Evolutionary conservation across 2,888 invertebrate genomes (phyloP), one percentile per base, ranked within the genome.

Genomic region (Diogma glabrata): DNA sequence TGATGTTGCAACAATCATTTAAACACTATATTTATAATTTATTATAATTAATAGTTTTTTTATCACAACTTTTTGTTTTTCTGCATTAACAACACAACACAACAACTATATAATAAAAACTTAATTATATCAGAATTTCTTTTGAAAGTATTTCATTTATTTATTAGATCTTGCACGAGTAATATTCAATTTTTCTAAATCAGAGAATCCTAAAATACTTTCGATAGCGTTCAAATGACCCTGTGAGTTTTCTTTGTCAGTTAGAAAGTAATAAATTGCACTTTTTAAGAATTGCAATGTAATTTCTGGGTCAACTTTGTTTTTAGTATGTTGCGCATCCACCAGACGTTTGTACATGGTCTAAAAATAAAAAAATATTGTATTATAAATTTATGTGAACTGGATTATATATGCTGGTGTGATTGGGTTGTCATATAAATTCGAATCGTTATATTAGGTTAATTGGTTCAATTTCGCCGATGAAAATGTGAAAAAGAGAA

Each of bases 281-380:
- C 92, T 92, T 71, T 91, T 92, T 56, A 93, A 77, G 72, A 93
- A 93, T 69, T 90, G 89, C 63, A 93, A 73, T 17, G 90, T 91
- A 57, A 92, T 84, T 71, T 90, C 89, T n/a, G 92, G 89, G 72
- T 92, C 91, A 52, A 87, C 81, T 59, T 77, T 78, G 58, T 77
- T 78, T 67, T 81, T 82, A 65, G 72, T 80, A 64, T 78, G 81
- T 69, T 83, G 84, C 57, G 85, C 81, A 68, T 87, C 86, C 67
- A 87, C 76, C 63, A 88, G 76, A 65, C 86, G 84, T 62, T 85
- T 81, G 69, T 88, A 88, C 83, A 88, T 87, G 62, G 87, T 87
- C 89, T 89, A 74, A 12, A 75, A 71, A 54, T 14, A 50, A 47
- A 20, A 14, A 43, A 14, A n/a, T n/a, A n/a, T n/a, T n/a, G n/a